Conservation (phyloP, 2,888 invertebrate genomes). For the Rotaria socialis region DNA sequence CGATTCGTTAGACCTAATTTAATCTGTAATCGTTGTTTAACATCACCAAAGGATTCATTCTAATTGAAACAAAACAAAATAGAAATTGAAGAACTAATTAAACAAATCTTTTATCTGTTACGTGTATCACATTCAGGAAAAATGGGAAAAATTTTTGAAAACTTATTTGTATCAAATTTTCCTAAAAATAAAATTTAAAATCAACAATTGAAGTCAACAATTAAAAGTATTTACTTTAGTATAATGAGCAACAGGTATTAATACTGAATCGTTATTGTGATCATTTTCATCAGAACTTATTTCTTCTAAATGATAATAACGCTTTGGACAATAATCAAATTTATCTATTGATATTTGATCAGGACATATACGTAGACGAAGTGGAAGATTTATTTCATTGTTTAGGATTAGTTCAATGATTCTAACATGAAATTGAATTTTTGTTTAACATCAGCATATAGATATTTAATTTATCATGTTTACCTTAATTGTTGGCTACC, state of each 20-base stretch:
- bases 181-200: slow-evolving; percentile 35
- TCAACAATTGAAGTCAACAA: neutral
- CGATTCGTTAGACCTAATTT: slow-evolving; percentile 87
- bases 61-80: slow-evolving; percentile 58
- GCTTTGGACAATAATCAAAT: neutral
- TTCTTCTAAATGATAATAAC: slow-evolving; percentile 75
- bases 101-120: slow-evolving; percentile 65
- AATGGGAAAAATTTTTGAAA: slow-evolving; percentile 10
- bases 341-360: neutral
- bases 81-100: slow-evolving; percentile 54
- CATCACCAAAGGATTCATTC: slow-evolving; percentile 74
- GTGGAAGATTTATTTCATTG: neutral
- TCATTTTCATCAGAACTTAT: slow-evolving; percentile 81
- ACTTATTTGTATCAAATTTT: slow-evolving; percentile 62
- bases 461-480: neutral
- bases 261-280: slow-evolving; percentile 74
- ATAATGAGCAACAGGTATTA: slow-evolving; percentile 93
- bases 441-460: neutral
- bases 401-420: neutral
- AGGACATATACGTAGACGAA: neutral
- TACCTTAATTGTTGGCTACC: slow-evolving; percentile 1
- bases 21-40: slow-evolving; percentile 77
- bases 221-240: slow-evolving; percentile 66
- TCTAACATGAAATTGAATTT: neutral
- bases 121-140: neutral